Base-by-base conservation (phyloP, 2,113 vertebrate genomes). In the Hymenochirus boettgeri region DNA sequence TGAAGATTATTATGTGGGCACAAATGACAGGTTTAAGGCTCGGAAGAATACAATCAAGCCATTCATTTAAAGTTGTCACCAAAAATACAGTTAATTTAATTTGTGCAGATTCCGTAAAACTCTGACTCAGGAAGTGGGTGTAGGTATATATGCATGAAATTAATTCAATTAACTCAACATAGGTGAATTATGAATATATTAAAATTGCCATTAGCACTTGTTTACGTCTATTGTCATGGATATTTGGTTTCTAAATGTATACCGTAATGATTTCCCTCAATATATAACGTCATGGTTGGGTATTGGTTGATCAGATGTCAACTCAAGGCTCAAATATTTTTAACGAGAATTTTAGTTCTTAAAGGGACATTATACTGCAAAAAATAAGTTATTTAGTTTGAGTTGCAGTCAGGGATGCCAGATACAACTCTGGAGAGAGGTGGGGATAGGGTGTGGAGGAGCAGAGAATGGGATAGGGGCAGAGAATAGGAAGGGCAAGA, bases 1-100 rank as follows among this genome's bases (percentile, higher is more conserved):
- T 50, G 45, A 57, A 46, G 63, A 22, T 66, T 57, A 50, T 66
- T 57, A 45, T 66, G 54, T 66, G 54, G 63, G 63, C 31, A 46
- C 47, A 65, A 51, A 66, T 58, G 63, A 45, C 54, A 66, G 25
- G 54, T 27, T 50, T 66, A 8, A 22, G 31, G 37, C 10, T 57
- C n/a, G n/a, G 57, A 50, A 15, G 18, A 57, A 57, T 57, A 9
- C 3, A 12, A 13, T 35, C 15, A 29, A 50, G 54, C 29, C 31
- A 57, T 66, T 66, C 57, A 58, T 66, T 66, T 7, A 17, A 23
- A 33, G 26, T 50, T 57, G 21, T 37, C 45, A 26, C 17, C 17
- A 57, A 51, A 39, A 26, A 37, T 26, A 57, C 18, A 8, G 21
- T 22, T 29, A 46, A 23, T 26, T 10, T 22, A 48, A 57, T 57